These are phyloP conservation scores for Pseudopipra pipra DNA, from an alignment of 2,113 vertebrate species.

Conservation along the genomic window DNA sequence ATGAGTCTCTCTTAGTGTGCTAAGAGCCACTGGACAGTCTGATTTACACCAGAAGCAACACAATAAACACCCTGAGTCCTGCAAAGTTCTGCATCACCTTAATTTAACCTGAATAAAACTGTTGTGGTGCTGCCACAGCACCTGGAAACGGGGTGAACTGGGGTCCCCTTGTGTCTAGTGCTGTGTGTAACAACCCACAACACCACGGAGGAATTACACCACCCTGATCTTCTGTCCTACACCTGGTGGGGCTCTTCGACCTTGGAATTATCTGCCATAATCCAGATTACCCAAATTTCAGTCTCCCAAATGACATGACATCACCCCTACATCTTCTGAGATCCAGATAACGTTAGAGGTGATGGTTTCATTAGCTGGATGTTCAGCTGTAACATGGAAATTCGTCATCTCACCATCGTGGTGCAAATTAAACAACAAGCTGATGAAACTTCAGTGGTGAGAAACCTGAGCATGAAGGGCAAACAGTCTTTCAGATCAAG, in stretches of 20 bases:
- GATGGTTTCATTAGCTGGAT: background rate
- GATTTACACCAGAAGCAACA: background rate
- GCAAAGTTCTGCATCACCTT: background rate
- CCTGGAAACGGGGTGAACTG: background rate
- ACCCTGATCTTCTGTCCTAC: background rate
- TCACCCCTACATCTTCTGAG: rapidly evolving
- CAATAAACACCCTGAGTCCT: background rate
- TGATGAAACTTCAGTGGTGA: background rate
- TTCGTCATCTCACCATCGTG: background rate
- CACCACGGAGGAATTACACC: background rate
- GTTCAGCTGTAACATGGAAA: rapidly evolving
- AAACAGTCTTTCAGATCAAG: background rate
- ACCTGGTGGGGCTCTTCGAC: background rate
- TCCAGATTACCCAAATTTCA: background rate
- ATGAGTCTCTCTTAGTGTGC: background rate
- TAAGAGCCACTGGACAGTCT: background rate
- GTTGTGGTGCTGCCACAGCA: background rate
- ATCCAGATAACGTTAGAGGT: background rate
- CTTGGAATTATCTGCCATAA: background rate
- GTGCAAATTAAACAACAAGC: background rate
- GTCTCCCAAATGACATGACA: background rate
- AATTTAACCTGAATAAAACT: background rate
- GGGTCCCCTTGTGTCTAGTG: background rate
- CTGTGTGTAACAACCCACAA: background rate
- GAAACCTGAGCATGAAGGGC: background rate